Evolutionary conservation across 2,797 vertebrate species (phyloP), one percentile per base, ranked within the genome.

Genomic region (Margarornis squamiger): DNA sequence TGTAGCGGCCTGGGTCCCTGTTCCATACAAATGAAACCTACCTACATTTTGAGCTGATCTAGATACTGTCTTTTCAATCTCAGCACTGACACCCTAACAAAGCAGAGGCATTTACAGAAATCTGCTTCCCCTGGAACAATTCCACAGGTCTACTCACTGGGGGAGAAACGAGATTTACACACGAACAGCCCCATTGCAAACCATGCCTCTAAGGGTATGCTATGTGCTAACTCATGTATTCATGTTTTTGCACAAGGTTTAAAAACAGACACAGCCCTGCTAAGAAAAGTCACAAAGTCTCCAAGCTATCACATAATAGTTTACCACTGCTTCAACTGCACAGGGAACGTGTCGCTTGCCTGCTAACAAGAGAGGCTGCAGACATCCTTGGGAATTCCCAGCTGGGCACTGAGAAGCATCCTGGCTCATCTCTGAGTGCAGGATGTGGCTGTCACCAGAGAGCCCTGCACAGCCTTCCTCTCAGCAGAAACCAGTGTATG

Each of bases 151-250:
- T 46, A 24, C 10, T 61, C n/a, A 49, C 3, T 36, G n/a, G 23
- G 7, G 13, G 39, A 88, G 36, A 76, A 74, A 79, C 9, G 19
- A 68, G 32, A 48, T 20, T 51, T 41, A 45, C 15, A 36, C 0
- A 8, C 32, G 62, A 61, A 65, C 5, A 77, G 41, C 1, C 14
- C 6, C 30, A 59, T 68, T 39, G 36, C 32, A 90, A 87, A 34
- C 39, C 21, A 27, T 7, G 12, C 34, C 27, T 79, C 38, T 38
- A 48, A 62, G 36, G 20, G 16, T 18, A 27, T 0, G 0, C 18
- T 32, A 6, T 0, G 0, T 22, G 61, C 45, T 51, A 46, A 54
- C 22, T 43, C 13, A n/a, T 0, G 3, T 36, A 48, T 14, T 62
- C 26, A 1, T 19, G 19, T 7, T 89, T 93, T 59, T 45, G n/a